Base-by-base conservation (phyloP, 2,797 vertebrate genomes). In the Rhinophrynus dorsalis region DNA sequence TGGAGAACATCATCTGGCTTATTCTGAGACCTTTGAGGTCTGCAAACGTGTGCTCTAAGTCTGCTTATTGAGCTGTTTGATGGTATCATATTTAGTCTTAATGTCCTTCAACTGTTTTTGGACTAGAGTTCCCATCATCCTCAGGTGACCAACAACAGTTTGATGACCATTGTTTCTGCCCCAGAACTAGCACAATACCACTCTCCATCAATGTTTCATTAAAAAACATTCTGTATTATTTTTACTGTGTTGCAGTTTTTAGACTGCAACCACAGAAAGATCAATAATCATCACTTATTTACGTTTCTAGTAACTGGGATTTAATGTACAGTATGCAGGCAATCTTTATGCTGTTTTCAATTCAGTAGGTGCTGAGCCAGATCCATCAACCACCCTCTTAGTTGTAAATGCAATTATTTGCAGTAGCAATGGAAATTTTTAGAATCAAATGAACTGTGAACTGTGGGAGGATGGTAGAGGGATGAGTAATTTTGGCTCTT, bases 281-380 rank as follows among this genome's bases (percentile, higher is more conserved):
- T 82, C 78, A 54, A 82, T 79, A 81, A 37, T 57, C 67, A 72
- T 79, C 79, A 79, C 72, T 83, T 81, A 81, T 83, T 83, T 75
- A 80, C 78, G 45, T 74, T 81, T 83, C 77, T 82, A 84, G 78
- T 82, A 84, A 83, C 77, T 63, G 77, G 7, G 69, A 78, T 82
- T 71, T 86, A 83, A 86, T 80, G 76, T 18, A 20, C 40, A 20
- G 15, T 81, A 80, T 74, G 81, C 78, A 56, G 44, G 73, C 78
- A 79, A 75, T 77, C 74, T 76, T 33, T 30, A 60, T 17, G 69
- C 45, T 57, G 71, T 77, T 18, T 70, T 68, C 72, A 72, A 65
- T 74, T 40, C 67, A 62, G 68, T 63, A 44, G 68, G 38, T 75
- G 27, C 70, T 70, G 75, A 74, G 77, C 57, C 71, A 85, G 80